phyloP scores from a whole-genome alignment of 1,140 invertebrate genomes.

The Zaprionus tsacasi region DNA sequence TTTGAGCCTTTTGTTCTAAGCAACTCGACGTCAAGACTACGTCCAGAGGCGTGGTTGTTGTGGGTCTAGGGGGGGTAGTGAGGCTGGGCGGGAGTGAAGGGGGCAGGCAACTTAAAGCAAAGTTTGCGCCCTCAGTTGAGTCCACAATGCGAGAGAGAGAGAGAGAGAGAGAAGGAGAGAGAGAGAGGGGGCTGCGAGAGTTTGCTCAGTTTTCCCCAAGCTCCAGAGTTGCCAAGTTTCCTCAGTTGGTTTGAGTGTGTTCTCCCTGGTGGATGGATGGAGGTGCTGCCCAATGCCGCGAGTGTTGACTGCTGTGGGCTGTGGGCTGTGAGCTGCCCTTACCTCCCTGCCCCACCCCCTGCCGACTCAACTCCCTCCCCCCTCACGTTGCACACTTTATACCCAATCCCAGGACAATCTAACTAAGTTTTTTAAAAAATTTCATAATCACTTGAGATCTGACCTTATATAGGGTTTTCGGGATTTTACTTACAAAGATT shows the following conservation, averaged over 20 bases:
- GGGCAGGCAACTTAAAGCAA: slow-evolving; percentile 24
- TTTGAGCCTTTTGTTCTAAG: slow-evolving; percentile 69
- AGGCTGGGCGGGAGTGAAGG: too few relatives aligned
- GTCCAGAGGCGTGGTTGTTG: background rate
- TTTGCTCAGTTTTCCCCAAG: slow-evolving; percentile 30
- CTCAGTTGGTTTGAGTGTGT: slow-evolving; percentile 39
- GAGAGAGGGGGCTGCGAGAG: slow-evolving; percentile 7
- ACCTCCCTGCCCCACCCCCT: background rate
- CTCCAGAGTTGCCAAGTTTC: slow-evolving; percentile 22
- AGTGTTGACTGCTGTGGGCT: slow-evolving; percentile 63
- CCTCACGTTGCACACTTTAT: slow-evolving; percentile 32
- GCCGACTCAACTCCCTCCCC: background rate
- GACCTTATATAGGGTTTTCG: background rate
- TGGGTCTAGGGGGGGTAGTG: slow-evolving; percentile 27
- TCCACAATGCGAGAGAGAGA: background rate
- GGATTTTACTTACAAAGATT: too few relatives aligned
- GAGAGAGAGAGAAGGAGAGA: background rate
- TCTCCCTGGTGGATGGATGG: slow-evolving; percentile 36
- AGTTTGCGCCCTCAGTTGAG: slow-evolving; percentile 32
- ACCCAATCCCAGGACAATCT: too few relatives aligned
- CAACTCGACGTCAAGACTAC: slow-evolving; percentile 10
- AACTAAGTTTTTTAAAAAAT: background rate
- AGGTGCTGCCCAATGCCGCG: slow-evolving; percentile 41
- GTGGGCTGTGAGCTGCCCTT: background rate
- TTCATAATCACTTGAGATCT: background rate